Base-by-base conservation (phyloP, 1,140 invertebrate genomes). In the Lordiphosa collinella region DNA sequence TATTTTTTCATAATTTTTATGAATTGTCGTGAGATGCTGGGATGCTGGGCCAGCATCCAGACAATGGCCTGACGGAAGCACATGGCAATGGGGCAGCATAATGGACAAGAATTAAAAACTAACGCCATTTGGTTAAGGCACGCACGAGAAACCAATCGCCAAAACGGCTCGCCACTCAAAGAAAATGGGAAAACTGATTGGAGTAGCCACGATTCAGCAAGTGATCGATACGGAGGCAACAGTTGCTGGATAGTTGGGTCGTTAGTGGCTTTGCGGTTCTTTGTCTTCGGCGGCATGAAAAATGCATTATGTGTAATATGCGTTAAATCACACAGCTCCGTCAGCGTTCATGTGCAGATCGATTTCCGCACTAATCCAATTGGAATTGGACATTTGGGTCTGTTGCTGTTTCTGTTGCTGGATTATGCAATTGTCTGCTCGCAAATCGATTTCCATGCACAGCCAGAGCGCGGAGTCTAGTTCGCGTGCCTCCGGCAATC, bases 1-100 rank as follows among this genome's bases (percentile, higher is more conserved):
- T 73, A 62, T 66, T 61, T 70, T 73, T 68, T 82, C 76, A 80
- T 82, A 80, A 84, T 76, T 71, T 80, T 82, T 84, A 80, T 80
- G 76, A 80, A 80, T 80, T 80, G 63, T 65, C 38, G 48, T 29
- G 25, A 29, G 25, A 29, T 29, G 25, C 25, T 29, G 25, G 25
- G n/a, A n/a, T n/a, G n/a, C n/a, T n/a, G n/a, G n/a, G 16, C 16
- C 57, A 62, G 31, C 34, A 41, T 34, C 38, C 51, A 51, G 55
- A 58, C 49, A 37, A 49, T 50, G 48, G 44, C 60, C 56, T 63
- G 58, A 78, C 74, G 63, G 61, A 78, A 54, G 58, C 44, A 53
- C 58, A 51, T 59, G 49, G 40, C 12, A 14, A 29, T 14, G n/a
- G 29, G 13, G 46, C 38, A 38, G 16, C 37, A 11, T 53, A 57